These are phyloP conservation scores for Ditula angustiorana DNA, from an alignment of 2,888 invertebrate genomes.

Conservation along the genomic window DNA sequence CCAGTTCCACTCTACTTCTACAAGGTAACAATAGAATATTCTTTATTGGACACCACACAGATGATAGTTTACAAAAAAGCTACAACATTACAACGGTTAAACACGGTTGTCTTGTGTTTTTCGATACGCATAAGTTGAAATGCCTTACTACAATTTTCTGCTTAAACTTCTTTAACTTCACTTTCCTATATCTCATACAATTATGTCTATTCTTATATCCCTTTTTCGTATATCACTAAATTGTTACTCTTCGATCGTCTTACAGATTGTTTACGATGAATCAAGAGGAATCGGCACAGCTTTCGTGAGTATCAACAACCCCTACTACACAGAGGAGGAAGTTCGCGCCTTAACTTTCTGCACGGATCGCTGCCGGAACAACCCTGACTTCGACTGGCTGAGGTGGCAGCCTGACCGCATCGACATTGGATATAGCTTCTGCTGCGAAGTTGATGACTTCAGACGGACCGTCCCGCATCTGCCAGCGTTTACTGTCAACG, in stretches of 20 bases:
- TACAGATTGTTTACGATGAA: constrained; percentile 85
- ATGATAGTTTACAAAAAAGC: too few species aligned
- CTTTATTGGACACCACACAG: too few species aligned
- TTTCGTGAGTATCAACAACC: constrained; percentile 87
- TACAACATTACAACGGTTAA: too few species aligned
- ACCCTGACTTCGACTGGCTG: constrained; percentile 86
- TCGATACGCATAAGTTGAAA: neutral
- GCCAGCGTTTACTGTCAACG: constrained; percentile 22
- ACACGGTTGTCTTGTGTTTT: too few species aligned
- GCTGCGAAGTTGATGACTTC: constrained; percentile 86
- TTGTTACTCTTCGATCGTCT: too few species aligned
- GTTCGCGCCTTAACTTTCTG: constrained; percentile 78
- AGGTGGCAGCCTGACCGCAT: constrained; percentile 81
- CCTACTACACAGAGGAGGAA: constrained; percentile 76
- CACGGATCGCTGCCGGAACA: constrained; percentile 81
- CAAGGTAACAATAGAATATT: too few species aligned
- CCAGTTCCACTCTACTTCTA: constrained; percentile 76
- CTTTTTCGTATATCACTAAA: too few species aligned
- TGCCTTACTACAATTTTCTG: neutral
- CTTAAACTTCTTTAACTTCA: too few species aligned
- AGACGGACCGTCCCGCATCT: constrained; percentile 53
- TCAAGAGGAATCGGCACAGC: constrained; percentile 80
- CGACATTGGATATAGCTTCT: constrained; percentile 86
- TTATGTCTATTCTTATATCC: too few species aligned
- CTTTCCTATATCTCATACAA: too few species aligned